phyloP scores from a whole-genome alignment of 2,113 vertebrate species.

The Sporophila hypoxantha region DNA sequence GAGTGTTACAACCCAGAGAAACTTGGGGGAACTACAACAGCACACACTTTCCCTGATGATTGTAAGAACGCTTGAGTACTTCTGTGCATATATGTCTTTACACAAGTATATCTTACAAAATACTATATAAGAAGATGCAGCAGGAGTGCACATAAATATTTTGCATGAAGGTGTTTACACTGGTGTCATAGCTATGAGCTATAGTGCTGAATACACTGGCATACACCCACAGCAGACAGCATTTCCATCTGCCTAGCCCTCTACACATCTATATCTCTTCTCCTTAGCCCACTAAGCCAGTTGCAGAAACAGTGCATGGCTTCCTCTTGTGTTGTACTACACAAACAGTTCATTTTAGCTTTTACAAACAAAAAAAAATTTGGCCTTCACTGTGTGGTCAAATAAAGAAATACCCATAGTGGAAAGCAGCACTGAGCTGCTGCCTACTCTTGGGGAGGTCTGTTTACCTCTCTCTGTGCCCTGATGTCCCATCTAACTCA shows the following conservation, averaged over 20 bases:
- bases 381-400: not conserved
- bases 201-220: fast-evolving
- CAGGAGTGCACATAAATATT: not conserved
- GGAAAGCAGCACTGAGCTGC: not conserved
- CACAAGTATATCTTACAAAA: not conserved
- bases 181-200: not conserved
- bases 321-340: not conserved
- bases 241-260: not conserved
- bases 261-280: not conserved
- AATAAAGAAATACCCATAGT: not conserved
- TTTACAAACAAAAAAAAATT: not conserved
- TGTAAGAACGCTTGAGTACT: not conserved
- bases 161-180: not conserved
- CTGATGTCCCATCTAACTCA: not conserved
- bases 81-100: not conserved
- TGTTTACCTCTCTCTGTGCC: not conserved
- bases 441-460: not conserved
- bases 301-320: not conserved
- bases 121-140: not conserved
- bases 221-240: not conserved
- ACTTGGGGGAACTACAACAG: not conserved
- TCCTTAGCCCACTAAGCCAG: not conserved
- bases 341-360: not conserved
- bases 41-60: not conserved
- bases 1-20: not conserved